phyloP scores from a whole-genome alignment of 2,113 vertebrate genomes.

The Dipodomys merriami region DNA sequence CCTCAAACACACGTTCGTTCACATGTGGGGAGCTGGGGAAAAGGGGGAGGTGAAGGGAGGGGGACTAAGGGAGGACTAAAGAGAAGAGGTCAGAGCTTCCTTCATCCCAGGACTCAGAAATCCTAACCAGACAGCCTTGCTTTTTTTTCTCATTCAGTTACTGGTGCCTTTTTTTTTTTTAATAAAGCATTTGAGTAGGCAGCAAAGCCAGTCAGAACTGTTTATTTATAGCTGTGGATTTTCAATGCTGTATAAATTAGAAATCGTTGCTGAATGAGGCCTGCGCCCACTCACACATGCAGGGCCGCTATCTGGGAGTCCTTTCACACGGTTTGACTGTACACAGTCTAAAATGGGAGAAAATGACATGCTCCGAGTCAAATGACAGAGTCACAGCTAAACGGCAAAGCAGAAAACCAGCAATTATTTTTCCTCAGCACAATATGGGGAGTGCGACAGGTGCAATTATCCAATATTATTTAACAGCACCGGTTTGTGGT shows the following conservation, averaged over 20 bases:
- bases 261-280: slow-evolving; percentile 85
- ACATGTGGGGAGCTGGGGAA: not conserved
- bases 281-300: slow-evolving; percentile 83
- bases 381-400: slow-evolving; percentile 71
- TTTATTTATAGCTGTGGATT: slow-evolving; percentile 87
- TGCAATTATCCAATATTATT: slow-evolving; percentile 84
- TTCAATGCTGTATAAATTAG: slow-evolving; percentile 87
- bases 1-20: not conserved
- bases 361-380: slow-evolving; percentile 74
- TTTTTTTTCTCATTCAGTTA: slow-evolving; percentile 60
- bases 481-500: slow-evolving; percentile 78
- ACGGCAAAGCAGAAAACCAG: slow-evolving; percentile 77
- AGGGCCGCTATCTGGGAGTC: slow-evolving; percentile 81
- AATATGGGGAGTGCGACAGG: slow-evolving; percentile 79
- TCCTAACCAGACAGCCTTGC: slow-evolving; percentile 3
- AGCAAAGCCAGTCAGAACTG: slow-evolving; percentile 82
- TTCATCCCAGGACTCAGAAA: not conserved
- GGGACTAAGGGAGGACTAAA: too few species aligned
- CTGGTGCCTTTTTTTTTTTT: slow-evolving; percentile 58
- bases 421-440: slow-evolving; percentile 83
- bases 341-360: slow-evolving; percentile 73
- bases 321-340: slow-evolving; percentile 79
- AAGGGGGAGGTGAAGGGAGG: not conserved
- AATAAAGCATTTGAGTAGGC: slow-evolving; percentile 80
- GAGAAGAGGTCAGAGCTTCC: not conserved